Evolutionary conservation across 2,797 vertebrate species (phyloP).

Genomic region (Acipenser ruthenus): DNA sequence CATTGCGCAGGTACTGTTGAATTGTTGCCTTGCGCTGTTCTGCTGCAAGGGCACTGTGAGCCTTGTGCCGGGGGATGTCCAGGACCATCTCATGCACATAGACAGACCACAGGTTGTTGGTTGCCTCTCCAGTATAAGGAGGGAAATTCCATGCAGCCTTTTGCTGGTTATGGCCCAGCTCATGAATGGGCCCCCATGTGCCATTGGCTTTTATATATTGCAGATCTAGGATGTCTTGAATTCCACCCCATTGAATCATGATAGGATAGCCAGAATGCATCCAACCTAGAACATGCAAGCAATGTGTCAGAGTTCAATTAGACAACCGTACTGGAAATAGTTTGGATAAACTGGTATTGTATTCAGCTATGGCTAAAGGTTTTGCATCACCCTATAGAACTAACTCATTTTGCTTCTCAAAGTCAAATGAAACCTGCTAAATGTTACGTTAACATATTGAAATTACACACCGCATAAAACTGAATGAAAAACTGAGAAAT

Average conservation of each 20-base stretch:
- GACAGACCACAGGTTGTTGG: slow-evolving; percentile 42
- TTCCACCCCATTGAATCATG: slow-evolving; percentile 27
- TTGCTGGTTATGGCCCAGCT: slow-evolving; percentile 45
- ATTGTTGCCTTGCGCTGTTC: slow-evolving; percentile 31
- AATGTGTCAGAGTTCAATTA: background rate
- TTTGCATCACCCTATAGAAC: too few species aligned
- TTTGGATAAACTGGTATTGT: too few species aligned
- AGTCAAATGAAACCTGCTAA: too few species aligned
- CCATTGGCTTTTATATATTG: slow-evolving; percentile 32
- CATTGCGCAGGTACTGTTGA: slow-evolving; percentile 30
- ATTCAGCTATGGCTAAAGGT: too few species aligned
- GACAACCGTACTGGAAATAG: background rate
- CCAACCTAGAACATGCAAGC: slow-evolving; percentile 24
- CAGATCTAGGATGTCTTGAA: slow-evolving; percentile 28
- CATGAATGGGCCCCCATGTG: slow-evolving; percentile 35
- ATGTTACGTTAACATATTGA: too few species aligned
- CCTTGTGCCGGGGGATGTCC: slow-evolving; percentile 32
- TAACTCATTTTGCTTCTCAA: too few species aligned
- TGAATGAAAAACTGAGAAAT: too few species aligned
- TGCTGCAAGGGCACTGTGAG: slow-evolving; percentile 26
- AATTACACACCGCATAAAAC: too few species aligned
- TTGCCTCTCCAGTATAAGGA: slow-evolving; percentile 32
- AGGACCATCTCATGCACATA: slow-evolving; percentile 38
- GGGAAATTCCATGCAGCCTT: slow-evolving; percentile 35
- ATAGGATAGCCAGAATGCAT: slow-evolving; percentile 43